These are phyloP conservation scores for Gallinago media DNA, from an alignment of 2,113 vertebrate species.

Conservation along the genomic window DNA sequence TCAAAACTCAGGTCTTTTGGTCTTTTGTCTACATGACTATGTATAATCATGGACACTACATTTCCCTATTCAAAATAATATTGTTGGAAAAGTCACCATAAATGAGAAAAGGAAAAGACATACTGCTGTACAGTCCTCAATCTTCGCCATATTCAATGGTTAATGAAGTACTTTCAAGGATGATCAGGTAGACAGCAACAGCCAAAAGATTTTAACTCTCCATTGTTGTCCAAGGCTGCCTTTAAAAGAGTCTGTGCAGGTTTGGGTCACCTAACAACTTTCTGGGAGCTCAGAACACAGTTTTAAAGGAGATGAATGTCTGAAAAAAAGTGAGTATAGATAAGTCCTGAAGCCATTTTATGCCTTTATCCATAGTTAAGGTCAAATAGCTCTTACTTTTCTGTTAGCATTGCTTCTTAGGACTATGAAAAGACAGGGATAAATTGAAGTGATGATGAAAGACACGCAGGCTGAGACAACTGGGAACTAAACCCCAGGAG, in stretches of 20 bases:
- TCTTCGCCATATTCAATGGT: rapidly evolving
- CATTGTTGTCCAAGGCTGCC: background rate
- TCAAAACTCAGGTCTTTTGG: background rate
- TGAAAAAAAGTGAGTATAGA: background rate
- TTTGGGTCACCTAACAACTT: background rate
- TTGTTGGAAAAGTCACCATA: background rate
- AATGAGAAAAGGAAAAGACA: background rate
- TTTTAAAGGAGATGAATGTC: background rate
- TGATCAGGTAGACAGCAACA: background rate
- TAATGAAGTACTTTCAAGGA: background rate
- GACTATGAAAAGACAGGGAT: background rate
- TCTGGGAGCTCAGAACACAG: background rate
- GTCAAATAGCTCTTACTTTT: background rate
- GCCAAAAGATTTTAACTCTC: background rate
- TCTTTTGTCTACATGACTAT: background rate
- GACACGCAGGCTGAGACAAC: background rate
- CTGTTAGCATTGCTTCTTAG: background rate
- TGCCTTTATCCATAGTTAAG: background rate
- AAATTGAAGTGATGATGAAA: background rate
- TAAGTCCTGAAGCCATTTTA: background rate
- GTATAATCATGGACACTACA: background rate
- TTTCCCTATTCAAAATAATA: background rate
- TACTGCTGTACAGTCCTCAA: background rate
- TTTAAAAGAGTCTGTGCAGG: background rate
- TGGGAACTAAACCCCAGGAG: background rate